Evolutionary conservation across 1,140 invertebrate species (phyloP).

Genomic region (Cecropterus lyciades): DNA sequence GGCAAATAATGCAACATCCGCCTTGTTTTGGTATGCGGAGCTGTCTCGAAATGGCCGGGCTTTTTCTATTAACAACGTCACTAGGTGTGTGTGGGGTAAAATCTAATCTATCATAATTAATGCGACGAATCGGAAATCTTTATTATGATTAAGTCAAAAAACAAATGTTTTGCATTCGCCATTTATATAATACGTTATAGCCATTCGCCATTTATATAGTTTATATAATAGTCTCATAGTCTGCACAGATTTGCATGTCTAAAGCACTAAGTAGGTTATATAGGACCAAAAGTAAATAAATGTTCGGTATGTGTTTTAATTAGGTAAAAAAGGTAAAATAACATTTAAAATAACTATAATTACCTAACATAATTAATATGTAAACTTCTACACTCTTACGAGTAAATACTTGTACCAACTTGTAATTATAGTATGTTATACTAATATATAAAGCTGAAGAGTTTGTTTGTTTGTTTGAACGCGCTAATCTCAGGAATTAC

Average conservation of each 20-base stretch:
- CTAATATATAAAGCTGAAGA: too few species aligned
- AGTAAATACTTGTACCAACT: too few species aligned
- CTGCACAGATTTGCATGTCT: constrained; percentile 11
- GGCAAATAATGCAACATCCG: constrained; percentile 30
- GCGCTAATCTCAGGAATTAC: too few species aligned
- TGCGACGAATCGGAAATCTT: constrained; percentile 6
- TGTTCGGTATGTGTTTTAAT: background rate
- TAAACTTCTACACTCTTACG: too few species aligned
- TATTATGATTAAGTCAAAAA: constrained; percentile 12
- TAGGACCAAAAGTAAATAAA: background rate
- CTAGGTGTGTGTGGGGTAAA: background rate
- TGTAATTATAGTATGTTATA: too few species aligned
- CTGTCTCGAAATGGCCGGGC: constrained; percentile 11
- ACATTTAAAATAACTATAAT: too few species aligned
- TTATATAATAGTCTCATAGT: constrained; percentile 14
- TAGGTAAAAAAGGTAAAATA: too few species aligned
- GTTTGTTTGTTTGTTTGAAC: too few species aligned
- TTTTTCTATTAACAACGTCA: constrained; percentile 17
- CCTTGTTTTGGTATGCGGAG: constrained; percentile 24
- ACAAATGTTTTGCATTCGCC: constrained; percentile 11
- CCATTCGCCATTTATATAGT: too few species aligned
- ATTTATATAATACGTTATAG: constrained; percentile 20
- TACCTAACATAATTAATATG: too few species aligned
- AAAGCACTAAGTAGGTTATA: background rate
- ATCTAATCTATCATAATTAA: constrained; percentile 28